phyloP scores from a whole-genome alignment of 2,113 vertebrate species.

The Hiodon tergisus region DNA sequence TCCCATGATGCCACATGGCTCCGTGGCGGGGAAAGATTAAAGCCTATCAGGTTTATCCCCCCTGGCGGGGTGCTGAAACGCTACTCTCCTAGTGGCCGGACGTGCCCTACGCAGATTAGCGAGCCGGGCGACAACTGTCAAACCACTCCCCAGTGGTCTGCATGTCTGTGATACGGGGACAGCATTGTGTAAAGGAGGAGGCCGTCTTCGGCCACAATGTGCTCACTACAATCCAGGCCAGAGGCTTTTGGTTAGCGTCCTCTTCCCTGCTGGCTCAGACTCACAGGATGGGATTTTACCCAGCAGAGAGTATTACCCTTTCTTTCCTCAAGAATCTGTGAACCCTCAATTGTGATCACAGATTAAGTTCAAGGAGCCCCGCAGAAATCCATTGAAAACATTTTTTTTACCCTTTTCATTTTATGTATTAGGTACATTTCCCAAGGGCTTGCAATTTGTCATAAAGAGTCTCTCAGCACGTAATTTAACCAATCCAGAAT shows the following conservation, averaged over 20 bases:
- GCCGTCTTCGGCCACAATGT: conserved; percentile 13
- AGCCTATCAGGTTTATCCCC: conserved; percentile 59
- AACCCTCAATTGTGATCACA: too few species aligned
- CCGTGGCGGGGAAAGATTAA: conserved; percentile 52
- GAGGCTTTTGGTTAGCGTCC: conserved; percentile 6
- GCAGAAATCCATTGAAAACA: conserved; percentile 35
- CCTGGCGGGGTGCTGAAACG: conserved; percentile 42
- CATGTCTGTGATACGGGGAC: conserved; percentile 49
- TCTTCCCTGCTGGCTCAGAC: background rate
- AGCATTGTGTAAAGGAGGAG: conserved; percentile 24
- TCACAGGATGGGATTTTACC: background rate
- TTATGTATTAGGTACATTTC: conserved; percentile 58
- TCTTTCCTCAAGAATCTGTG: background rate
- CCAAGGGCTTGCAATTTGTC: conserved; percentile 61
- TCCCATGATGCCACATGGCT: conserved; percentile 52
- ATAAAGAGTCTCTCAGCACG: conserved; percentile 64
- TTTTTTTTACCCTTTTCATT: conserved; percentile 45
- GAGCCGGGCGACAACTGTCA: conserved; percentile 62
- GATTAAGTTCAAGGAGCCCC: conserved; percentile 35
- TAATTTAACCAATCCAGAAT: conserved; percentile 59
- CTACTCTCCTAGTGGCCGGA: conserved; percentile 49
- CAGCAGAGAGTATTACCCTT: background rate
- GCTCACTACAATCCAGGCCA: conserved; percentile 2
- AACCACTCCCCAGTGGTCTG: conserved; percentile 54
- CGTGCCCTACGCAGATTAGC: conserved; percentile 52